Evolutionary conservation across 1,140 invertebrate genomes (phyloP), one percentile per base, ranked within the genome.

Genomic region (Sogatella furcifera): DNA sequence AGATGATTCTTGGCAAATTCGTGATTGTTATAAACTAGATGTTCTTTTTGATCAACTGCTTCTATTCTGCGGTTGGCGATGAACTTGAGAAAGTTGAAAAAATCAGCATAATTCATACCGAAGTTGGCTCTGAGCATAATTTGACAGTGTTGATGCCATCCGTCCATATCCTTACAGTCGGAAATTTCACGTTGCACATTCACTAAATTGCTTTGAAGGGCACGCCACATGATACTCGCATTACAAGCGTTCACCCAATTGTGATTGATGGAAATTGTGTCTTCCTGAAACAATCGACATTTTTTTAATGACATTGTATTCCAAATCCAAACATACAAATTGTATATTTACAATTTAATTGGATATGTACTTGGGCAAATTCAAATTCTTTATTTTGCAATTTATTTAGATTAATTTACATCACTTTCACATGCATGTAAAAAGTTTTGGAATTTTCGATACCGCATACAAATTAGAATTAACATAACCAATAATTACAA

Each of bases 181-280:
- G 76, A 69, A 52, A 96, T 88, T 78, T 96, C 92, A 64, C 80
- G 77, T 71, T 88, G 78, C 5, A 95, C 91, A 58, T 80, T 80
- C 28, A 70, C 43, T 52, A 93, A 74, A 67, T 84, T 82, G 17
- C 73, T 71, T 60, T 81, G 74, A 14, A 97, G 69, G 38, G 83
- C 80, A 0, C 73, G 64, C 84, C 89, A 94, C 61, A 95, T 82
- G 34, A 76, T 70, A 42, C 78, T 66, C 54, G 97, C 79, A 72
- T 97, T 98, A 70, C 88, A 91, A 1, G 83, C 89, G 80, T 98
- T 98, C 44, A 97, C 81, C 90, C 93, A 97, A 72, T 98, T 98
- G 72, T 98, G 95, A 76, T 98, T 98, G 17, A 98, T 85, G 0
- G 95, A 98, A 67, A 98, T 94, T 22, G 94, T 95, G 70, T 97